Evolutionary conservation across 2,113 vertebrate genomes (phyloP).

Genomic region (Ictidomys tridecemlineatus): DNA sequence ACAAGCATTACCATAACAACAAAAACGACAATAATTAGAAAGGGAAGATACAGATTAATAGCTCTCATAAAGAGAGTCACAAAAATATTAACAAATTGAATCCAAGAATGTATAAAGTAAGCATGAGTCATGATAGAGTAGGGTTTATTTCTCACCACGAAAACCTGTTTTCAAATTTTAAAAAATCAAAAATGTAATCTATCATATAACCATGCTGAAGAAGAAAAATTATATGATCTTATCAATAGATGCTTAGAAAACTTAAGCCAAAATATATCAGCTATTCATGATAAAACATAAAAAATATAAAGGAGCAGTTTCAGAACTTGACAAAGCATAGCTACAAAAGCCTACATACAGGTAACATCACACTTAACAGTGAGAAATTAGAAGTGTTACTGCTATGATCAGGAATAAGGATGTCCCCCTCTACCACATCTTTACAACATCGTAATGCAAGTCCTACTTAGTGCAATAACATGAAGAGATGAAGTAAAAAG

Average conservation of each 20-base stretch:
- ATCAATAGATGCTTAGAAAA: not conserved
- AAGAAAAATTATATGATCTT: not conserved
- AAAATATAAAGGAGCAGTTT: not conserved
- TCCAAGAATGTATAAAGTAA: not conserved
- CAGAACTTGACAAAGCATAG: not conserved
- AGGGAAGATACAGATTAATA: not conserved
- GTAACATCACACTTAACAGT: not conserved
- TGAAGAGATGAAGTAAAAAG: not conserved
- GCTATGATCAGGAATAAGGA: not conserved
- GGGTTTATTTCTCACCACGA: not conserved
- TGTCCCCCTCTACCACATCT: accelerated
- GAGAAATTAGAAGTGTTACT: not conserved
- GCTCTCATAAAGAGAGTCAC: not conserved
- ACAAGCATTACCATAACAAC: not conserved
- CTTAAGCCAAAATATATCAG: not conserved
- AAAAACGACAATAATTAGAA: not conserved
- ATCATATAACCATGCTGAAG: not conserved
- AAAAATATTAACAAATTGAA: not conserved
- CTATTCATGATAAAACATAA: not conserved
- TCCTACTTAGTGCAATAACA: not conserved
- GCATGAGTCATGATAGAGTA: not conserved
- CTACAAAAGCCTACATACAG: not conserved
- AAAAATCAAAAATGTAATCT: not conserved
- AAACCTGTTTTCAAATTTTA: not conserved
- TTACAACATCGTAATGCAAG: not conserved